phyloP scores from a whole-genome alignment of 2,888 invertebrate genomes.

The Amblyjoppa fuscipennis region DNA sequence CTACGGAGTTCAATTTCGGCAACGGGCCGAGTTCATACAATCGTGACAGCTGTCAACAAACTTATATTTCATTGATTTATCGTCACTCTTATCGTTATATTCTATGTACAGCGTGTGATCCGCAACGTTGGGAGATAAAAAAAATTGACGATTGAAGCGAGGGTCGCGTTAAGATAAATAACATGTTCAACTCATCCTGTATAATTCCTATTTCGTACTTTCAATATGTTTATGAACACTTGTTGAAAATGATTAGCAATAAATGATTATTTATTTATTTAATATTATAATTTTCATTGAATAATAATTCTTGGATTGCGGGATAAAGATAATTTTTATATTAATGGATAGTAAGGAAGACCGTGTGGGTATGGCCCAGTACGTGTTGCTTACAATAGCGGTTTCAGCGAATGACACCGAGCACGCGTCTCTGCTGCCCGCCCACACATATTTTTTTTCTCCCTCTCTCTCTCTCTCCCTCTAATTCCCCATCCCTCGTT shows the following conservation, averaged over 20 bases:
- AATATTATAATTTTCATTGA: background rate
- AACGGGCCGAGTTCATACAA: constrained; percentile 21
- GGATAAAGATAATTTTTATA: constrained; percentile 21
- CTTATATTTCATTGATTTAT: background rate
- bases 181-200: background rate
- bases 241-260: too few species aligned
- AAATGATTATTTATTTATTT: background rate
- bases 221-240: background rate
- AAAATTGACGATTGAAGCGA: background rate
- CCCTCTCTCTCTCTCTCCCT: constrained; percentile 15
- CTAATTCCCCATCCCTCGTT: constrained; percentile 19
- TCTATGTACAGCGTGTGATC: background rate
- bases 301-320: background rate
- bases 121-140: background rate
- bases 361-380: constrained; percentile 67
- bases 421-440: constrained; percentile 79
- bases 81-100: background rate
- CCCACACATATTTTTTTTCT: constrained; percentile 71
- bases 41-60: background rate
- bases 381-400: constrained; percentile 79
- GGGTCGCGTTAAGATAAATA: background rate
- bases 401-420: constrained; percentile 79
- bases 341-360: constrained; percentile 49
- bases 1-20: constrained; percentile 28
- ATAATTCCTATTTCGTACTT: background rate